Evolutionary conservation across 92 coral and sea anemone species (phyloP).

Genomic region (Pocillopora meandrina): DNA sequence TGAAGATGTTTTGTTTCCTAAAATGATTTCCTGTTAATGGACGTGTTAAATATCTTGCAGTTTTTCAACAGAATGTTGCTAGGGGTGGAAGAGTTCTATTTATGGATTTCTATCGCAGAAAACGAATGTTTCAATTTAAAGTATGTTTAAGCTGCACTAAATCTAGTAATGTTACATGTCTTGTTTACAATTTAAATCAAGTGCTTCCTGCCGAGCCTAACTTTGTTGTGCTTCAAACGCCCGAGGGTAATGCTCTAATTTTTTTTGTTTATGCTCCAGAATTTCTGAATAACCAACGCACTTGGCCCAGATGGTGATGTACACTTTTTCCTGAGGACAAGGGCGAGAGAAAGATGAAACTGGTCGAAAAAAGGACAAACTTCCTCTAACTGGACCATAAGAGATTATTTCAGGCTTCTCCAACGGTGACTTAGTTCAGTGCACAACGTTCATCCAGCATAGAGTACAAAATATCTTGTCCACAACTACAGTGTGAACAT

Average conservation of each 20-base stretch:
- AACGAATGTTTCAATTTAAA: neutral
- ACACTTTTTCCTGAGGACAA: neutral
- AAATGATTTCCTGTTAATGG: neutral
- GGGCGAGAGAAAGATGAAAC: neutral
- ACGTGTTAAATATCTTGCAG: neutral
- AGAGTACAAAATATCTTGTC: neutral
- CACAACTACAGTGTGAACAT: neutral
- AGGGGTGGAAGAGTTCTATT: neutral
- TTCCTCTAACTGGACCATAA: neutral
- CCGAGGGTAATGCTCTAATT: too few species aligned
- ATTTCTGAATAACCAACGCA: neutral
- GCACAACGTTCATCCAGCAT: neutral
- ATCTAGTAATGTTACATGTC: neutral
- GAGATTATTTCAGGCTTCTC: neutral
- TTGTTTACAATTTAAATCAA: neutral
- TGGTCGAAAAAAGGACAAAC: neutral
- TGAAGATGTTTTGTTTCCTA: too few species aligned
- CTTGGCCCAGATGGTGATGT: neutral
- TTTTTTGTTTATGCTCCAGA: too few species aligned
- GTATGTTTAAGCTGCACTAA: neutral
- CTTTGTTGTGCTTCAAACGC: neutral
- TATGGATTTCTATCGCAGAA: neutral
- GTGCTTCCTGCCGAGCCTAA: neutral
- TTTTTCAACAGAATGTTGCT: neutral
- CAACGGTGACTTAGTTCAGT: constrained; percentile 3